Percentiles rank a stretch among this genome's conserved stretches.
Evolutionary conservation across 2,113 vertebrate genomes (phyloP).

Genomic region (Grammomys surdaster): DNA sequence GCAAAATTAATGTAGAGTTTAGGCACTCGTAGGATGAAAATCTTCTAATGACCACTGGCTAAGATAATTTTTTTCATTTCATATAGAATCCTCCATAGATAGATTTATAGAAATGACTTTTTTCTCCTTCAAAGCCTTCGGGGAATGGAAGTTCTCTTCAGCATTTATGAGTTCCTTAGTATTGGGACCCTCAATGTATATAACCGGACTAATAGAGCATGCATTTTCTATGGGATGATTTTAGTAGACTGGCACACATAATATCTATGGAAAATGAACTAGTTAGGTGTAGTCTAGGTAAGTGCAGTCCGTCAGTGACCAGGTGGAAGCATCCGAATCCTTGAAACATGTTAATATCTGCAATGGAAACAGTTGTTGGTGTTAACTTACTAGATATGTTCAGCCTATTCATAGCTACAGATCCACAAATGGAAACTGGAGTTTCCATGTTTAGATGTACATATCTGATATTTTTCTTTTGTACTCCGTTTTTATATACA

Average conservation of each 20-base stretch:
- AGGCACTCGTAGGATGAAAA: not conserved
- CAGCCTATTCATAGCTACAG: not conserved
- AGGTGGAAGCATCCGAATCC: not conserved
- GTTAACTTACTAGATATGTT: conserved; percentile 3
- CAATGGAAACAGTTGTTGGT: not conserved
- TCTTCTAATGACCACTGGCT: not conserved
- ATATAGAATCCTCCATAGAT: not conserved
- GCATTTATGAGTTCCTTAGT: not conserved
- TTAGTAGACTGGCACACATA: not conserved
- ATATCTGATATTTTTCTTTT: conserved; percentile 23
- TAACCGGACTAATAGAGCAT: conserved; percentile 11
- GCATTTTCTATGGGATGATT: not conserved
- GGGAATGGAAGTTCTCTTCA: conserved; percentile 6
- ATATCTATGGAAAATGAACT: conserved; percentile 15
- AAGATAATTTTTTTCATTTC: conserved; percentile 51
- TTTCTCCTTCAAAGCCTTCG: conserved; percentile 50
- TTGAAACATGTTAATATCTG: not conserved
- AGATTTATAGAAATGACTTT: not conserved
- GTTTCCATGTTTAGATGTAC: not conserved
- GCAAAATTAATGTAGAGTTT: not conserved
- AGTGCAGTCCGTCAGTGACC: not conserved
- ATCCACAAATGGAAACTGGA: not conserved
- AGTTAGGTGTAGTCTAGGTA: not conserved
- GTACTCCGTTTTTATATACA: not conserved
- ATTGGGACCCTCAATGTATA: not conserved